These are phyloP conservation scores for Haliclystus octoradiatus DNA, from an alignment of 30 jellyfish, hydroid and myxozoan genomes.

Conservation along the genomic window DNA sequence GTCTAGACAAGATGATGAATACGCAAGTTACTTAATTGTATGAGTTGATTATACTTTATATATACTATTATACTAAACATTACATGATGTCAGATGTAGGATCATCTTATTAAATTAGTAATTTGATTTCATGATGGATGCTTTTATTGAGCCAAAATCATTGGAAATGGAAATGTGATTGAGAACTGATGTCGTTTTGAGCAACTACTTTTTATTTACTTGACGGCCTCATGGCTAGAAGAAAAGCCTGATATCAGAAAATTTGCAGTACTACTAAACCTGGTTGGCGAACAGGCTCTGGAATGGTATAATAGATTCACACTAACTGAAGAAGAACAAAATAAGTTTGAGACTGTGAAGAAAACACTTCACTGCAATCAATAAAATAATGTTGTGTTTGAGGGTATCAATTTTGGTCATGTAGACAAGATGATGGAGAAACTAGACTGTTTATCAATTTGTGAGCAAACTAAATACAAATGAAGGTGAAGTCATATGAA, in stretches of 20 bases:
- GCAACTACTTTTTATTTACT: constrained; percentile 9
- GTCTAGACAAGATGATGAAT: no score
- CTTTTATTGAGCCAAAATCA: neutral
- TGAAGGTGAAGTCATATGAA: neutral
- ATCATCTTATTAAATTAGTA: no score
- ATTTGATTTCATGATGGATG: no score
- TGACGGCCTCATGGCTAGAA: constrained; percentile 6
- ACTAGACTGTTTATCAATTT: neutral
- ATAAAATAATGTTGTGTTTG: constrained; percentile 19
- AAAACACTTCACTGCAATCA: constrained; percentile 13
- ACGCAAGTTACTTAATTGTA: no score
- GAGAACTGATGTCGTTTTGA: constrained; percentile 2
- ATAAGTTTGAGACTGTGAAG: neutral
- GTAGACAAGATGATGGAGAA: neutral
- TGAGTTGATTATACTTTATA: no score
- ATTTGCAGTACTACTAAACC: constrained; percentile 11
- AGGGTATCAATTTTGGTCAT: constrained; percentile 18
- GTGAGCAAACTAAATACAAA: neutral
- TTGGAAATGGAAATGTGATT: neutral
- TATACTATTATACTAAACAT: no score
- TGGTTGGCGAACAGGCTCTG: constrained; percentile 18
- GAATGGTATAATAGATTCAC: constrained; percentile 19
- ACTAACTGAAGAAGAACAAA: constrained; percentile 4
- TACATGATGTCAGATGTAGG: neutral
- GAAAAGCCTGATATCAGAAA: constrained; percentile 19